phyloP scores from a whole-genome alignment of 2,888 invertebrate species.

The Neoscelio sp. region DNA sequence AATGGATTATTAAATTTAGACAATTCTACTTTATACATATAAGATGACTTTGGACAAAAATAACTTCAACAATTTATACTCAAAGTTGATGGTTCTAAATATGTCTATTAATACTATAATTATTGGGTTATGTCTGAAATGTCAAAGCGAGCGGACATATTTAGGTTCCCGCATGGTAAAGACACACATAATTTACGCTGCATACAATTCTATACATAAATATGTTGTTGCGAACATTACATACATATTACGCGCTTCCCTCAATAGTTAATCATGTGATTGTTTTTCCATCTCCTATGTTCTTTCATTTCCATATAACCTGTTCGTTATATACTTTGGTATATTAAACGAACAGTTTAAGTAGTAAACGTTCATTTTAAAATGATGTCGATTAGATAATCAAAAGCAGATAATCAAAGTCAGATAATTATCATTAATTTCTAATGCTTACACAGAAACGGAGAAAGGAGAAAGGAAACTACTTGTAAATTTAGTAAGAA shows the following conservation, averaged over 20 bases:
- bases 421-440: slow-evolving; percentile 20
- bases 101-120: not conserved
- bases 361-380: slow-evolving; percentile 4
- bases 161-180: slow-evolving; percentile 5
- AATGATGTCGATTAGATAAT: slow-evolving; percentile 3
- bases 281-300: not conserved
- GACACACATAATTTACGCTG: not conserved
- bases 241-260: too few species aligned
- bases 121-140: slow-evolving; percentile 7
- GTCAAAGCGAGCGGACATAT: slow-evolving; percentile 5
- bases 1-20: too few species aligned
- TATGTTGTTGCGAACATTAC: slow-evolving; percentile 8
- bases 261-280: not conserved
- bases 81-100: too few species aligned
- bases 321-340: too few species aligned
- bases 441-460: not conserved
- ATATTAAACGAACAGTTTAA: too few species aligned
- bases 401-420: slow-evolving; percentile 13
- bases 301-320: too few species aligned
- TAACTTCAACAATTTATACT: too few species aligned
- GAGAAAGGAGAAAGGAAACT: not conserved
- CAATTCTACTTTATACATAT: too few species aligned
- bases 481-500: too few species aligned
- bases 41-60: too few species aligned
- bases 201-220: slow-evolving; percentile 2